A percentile compares a stretch with the other conserved stretches of the same genome.
These are phyloP conservation scores for Epinotia ramella DNA, from an alignment of 2,888 invertebrate genomes.

Conservation along the genomic window DNA sequence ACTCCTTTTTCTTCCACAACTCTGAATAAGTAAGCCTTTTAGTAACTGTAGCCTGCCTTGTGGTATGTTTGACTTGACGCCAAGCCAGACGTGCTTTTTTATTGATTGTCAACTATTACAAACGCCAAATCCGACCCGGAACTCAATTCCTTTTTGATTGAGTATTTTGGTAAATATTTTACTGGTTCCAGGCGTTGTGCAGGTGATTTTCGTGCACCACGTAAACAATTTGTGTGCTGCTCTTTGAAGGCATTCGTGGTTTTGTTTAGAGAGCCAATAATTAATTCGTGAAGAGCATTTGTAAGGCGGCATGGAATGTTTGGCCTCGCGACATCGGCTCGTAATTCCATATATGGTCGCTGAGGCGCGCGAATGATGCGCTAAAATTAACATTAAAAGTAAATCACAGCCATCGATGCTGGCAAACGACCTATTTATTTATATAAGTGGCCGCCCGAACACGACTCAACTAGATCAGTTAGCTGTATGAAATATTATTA, in stretches of 20 bases:
- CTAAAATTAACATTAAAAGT: constrained; percentile 37
- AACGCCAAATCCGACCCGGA: too few species aligned
- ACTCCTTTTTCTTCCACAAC: too few species aligned
- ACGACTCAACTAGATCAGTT: constrained; percentile 14
- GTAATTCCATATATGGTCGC: constrained; percentile 16
- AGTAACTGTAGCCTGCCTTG: too few species aligned
- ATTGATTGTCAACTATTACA: too few species aligned
- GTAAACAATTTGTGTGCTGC: background rate
- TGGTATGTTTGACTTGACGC: too few species aligned
- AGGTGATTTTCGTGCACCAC: background rate
- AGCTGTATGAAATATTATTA: constrained; percentile 30
- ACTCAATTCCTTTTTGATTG: too few species aligned
- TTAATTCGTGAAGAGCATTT: background rate
- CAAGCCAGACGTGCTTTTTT: too few species aligned
- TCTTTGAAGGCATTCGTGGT: background rate
- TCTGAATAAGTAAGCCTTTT: too few species aligned
- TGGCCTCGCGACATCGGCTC: background rate
- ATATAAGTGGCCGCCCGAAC: constrained; percentile 23
- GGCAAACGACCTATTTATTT: constrained; percentile 33
- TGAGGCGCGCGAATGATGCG: constrained; percentile 13
- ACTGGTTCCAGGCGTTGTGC: too few species aligned
- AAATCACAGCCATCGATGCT: constrained; percentile 40
- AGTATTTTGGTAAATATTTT: too few species aligned
- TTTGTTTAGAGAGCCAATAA: background rate
- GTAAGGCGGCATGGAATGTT: background rate